Percentiles rank a stretch among this genome's conserved stretches.
phyloP scores from a whole-genome alignment of 2,113 vertebrate species.

The Mus spicilegus region DNA sequence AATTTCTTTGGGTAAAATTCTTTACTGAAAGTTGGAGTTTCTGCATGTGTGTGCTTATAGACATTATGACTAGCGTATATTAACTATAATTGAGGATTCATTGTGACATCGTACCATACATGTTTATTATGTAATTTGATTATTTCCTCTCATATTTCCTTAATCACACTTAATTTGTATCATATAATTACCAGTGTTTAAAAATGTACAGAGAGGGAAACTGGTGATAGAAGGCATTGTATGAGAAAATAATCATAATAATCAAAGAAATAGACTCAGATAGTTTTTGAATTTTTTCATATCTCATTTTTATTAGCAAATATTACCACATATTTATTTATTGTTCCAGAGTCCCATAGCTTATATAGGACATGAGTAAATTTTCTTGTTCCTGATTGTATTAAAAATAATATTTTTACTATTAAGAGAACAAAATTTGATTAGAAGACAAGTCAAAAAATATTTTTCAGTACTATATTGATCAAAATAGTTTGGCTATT shows the following conservation, averaged over 20 bases:
- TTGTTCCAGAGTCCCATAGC: neutral
- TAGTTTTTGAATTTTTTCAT: neutral
- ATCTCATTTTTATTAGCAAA: neutral
- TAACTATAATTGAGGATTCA: neutral
- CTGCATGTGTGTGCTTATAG: neutral
- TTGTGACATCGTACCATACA: neutral
- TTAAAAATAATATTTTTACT: neutral
- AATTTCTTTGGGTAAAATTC: neutral
- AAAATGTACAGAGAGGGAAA: neutral
- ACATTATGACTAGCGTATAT: neutral
- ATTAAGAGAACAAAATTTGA: neutral
- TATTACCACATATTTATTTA: neutral
- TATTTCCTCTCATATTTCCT: neutral
- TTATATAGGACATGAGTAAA: neutral
- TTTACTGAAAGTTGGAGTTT: constrained; percentile 15
- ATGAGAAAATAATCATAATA: neutral
- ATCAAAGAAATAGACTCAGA: neutral
- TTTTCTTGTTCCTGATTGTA: neutral
- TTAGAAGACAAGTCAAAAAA: neutral
- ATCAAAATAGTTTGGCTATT: neutral
- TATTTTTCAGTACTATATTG: neutral
- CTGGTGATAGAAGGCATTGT: neutral
- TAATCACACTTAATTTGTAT: constrained; percentile 35
- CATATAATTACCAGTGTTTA: neutral
- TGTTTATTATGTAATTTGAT: neutral